A percentile compares a stretch with the other conserved stretches of the same genome.
These are phyloP conservation scores for Riparia riparia DNA, from an alignment of 2,113 vertebrate genomes.

Conservation along the genomic window DNA sequence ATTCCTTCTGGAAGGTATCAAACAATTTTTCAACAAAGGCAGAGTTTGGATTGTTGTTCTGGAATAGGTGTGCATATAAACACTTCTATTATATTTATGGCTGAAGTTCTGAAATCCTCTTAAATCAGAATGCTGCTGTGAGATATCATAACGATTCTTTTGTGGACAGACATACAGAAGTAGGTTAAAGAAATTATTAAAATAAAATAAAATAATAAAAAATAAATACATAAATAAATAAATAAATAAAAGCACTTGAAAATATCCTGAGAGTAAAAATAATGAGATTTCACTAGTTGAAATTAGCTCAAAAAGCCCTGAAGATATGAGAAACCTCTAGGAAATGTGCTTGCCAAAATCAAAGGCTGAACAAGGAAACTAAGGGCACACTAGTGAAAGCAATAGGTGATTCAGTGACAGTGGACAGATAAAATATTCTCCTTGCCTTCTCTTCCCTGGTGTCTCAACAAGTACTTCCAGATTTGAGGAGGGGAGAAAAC, in stretches of 20 bases:
- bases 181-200: neutral
- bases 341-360: neutral
- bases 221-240: no score
- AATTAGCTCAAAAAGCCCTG: neutral
- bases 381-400: neutral
- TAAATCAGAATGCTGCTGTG: neutral
- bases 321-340: neutral
- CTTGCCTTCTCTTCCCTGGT: neutral
- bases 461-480: neutral
- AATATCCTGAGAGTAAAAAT: neutral
- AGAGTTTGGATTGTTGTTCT: neutral
- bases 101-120: neutral
- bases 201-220: neutral
- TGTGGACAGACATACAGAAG: neutral
- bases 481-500: neutral
- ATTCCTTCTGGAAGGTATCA: neutral
- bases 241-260: neutral
- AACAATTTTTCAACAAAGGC: neutral
- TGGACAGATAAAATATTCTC: neutral
- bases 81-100: neutral
- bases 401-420: neutral
- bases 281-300: neutral
- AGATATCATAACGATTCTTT: neutral
- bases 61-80: neutral
- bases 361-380: neutral